Evolutionary conservation across 2,797 vertebrate genomes (phyloP).

Genomic region (Danionella dracula): DNA sequence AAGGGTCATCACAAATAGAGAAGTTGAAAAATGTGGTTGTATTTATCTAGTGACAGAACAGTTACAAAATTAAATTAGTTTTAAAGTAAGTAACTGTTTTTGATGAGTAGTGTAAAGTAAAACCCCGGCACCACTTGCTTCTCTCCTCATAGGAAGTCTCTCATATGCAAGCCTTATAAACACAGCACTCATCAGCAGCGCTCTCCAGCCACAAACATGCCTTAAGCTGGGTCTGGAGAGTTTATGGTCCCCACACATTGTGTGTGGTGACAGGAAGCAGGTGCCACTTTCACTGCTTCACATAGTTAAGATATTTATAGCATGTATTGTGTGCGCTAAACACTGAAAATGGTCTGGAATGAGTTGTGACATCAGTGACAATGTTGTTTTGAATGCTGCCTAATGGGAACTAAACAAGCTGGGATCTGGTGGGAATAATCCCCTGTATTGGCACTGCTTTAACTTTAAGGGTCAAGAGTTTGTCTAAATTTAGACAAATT

Average conservation of each 20-base stretch:
- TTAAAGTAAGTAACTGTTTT: too few species aligned
- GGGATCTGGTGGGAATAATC: not conserved
- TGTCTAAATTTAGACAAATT: constrained; percentile 3
- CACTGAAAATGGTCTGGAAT: too few species aligned
- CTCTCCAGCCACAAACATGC: constrained; percentile 44
- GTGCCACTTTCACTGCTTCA: constrained; percentile 28
- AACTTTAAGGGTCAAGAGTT: constrained; percentile 9
- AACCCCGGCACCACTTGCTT: too few species aligned
- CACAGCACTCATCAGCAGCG: too few species aligned
- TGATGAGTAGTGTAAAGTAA: too few species aligned
- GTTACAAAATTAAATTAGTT: too few species aligned
- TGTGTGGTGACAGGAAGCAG: not conserved
- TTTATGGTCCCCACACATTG: not conserved
- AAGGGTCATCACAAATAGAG: too few species aligned
- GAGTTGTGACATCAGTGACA: not conserved
- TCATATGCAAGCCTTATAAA: too few species aligned
- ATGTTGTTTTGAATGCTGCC: not conserved
- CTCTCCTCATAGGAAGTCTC: too few species aligned
- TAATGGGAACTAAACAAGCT: not conserved
- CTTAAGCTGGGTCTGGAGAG: constrained; percentile 47
- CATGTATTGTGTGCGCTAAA: not conserved
- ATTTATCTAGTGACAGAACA: too few species aligned
- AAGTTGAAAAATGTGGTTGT: too few species aligned
- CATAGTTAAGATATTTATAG: constrained; percentile 43
- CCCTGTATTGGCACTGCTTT: not conserved